Base-by-base conservation (phyloP, 2,888 invertebrate genomes). In the Idaea aversata region DNA sequence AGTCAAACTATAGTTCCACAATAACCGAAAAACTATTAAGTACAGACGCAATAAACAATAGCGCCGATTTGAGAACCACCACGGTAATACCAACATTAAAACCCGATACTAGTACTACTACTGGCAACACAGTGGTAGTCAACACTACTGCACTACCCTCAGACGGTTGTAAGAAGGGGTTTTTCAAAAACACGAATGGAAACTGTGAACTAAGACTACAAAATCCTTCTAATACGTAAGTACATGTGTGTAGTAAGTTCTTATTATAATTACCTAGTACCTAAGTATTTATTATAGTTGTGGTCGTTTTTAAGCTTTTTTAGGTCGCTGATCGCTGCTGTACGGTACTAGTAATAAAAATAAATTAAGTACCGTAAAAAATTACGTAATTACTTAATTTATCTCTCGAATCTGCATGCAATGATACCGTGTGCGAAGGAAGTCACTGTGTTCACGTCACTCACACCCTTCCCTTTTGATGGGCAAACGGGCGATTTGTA, bases 211-310 rank as follows among this genome's bases (percentile, higher is more conserved):
- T 87, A 38, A 87, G 87, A 77, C 72, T 88, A 59, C 89, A 89
- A 72, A 83, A 81, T 65, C 83, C 88, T 61, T 86, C 88, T 57
- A 90, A 91, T 72, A 87, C 88, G 91, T 92, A 83, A 89, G 91
- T 88, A 76, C 57, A 3, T 57, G 57, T 35, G 47, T 63, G 38
- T 62, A n/a, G 15, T 38, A 10, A n/a, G n/a, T n/a, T n/a, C n/a
- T n/a, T n/a, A n/a, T n/a, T 61, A 16, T 25, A 25, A 25, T 25
- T 25, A 25, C 25, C 25, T 25, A 25, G 25, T 25, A n/a, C n/a
- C n/a, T n/a, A 25, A 25, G 25, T 25, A 25, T 25, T 1, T 25
- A 25, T 25, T 25, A 25, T 2, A 25, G 25, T 25, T 25, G 25
- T 25, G 25, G 25, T 25, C 25, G 25, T 3, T 25, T 25, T 25